Conservation (phyloP, 2,888 invertebrate species). For the Bellardia bayeri region DNA sequence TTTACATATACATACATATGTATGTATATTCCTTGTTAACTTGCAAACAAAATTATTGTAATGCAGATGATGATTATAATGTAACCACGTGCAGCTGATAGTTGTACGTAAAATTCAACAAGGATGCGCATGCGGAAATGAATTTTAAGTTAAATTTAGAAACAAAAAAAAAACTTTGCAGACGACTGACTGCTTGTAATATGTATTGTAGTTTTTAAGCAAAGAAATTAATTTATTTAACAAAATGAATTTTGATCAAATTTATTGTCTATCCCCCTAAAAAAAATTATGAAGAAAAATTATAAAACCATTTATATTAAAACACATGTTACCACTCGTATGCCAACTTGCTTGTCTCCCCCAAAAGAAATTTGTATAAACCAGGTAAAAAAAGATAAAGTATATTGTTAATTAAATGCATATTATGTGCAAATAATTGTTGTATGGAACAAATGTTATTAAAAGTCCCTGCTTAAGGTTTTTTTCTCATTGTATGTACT, state of each 20-base stretch:
- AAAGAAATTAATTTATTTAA: constrained; percentile 36
- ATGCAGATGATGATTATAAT: constrained; percentile 33
- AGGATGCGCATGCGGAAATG: constrained; percentile 66
- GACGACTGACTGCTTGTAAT: background rate
- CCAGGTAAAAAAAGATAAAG: constrained; percentile 51
- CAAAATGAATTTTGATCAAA: constrained; percentile 15
- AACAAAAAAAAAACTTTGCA: constrained; percentile 15
- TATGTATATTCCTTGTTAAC: background rate
- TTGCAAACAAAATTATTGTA: constrained; percentile 8
- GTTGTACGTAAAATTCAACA: constrained; percentile 23
- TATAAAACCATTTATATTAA: constrained; percentile 35
- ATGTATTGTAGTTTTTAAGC: background rate
- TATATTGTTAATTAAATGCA: constrained; percentile 73
- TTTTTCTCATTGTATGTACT: background rate
- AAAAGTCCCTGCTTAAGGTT: constrained; percentile 38
- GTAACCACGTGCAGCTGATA: constrained; percentile 62
- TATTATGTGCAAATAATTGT: constrained; percentile 71
- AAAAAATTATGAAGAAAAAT: constrained; percentile 19
- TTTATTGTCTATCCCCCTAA: constrained; percentile 6
- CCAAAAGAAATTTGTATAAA: constrained; percentile 15
- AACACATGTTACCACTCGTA: constrained; percentile 61
- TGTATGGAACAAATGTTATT: constrained; percentile 68
- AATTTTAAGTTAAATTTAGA: constrained; percentile 58
- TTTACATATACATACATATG: no score
- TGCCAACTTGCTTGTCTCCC: constrained; percentile 19